Evolutionary conservation across 2,113 vertebrate species (phyloP).

Genomic region (Epinephelus lanceolatus): DNA sequence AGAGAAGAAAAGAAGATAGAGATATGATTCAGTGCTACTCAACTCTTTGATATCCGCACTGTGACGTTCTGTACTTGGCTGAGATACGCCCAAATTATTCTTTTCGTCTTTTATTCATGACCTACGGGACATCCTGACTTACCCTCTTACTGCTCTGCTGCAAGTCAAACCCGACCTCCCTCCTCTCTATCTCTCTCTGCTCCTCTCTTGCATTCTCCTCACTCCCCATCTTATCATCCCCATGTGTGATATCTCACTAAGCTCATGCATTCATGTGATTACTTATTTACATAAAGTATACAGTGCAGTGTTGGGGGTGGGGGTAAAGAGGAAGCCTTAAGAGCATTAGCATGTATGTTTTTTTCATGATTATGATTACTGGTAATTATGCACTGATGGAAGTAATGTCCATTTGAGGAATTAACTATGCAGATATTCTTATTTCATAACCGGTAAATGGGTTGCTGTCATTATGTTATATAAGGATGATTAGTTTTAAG

Average conservation of each 20-base stretch:
- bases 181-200: slow-evolving; percentile 5
- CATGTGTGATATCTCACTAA: slow-evolving; percentile 50
- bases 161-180: slow-evolving; percentile 45
- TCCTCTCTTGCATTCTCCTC: slow-evolving; percentile 47
- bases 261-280: slow-evolving; percentile 55
- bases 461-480: slow-evolving; percentile 6
- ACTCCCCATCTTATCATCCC: slow-evolving; percentile 57
- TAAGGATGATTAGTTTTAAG: slow-evolving; percentile 1
- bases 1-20: slow-evolving; percentile 1
- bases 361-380: slow-evolving; percentile 34
- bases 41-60: slow-evolving; percentile 64
- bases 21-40: slow-evolving; percentile 27
- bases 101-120: slow-evolving; percentile 76
- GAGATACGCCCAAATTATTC: slow-evolving; percentile 63
- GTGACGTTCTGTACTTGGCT: slow-evolving; percentile 46
- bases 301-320: neutral
- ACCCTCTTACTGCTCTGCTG: slow-evolving; percentile 63
- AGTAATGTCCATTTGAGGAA: slow-evolving; percentile 44
- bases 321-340: slow-evolving; percentile 19
- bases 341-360: slow-evolving; percentile 45
- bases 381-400: slow-evolving; percentile 40
- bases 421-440: slow-evolving; percentile 28
- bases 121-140: slow-evolving; percentile 61
- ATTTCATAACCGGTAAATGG: slow-evolving; percentile 13
- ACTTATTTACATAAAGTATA: slow-evolving; percentile 67